Evolutionary conservation across 2,797 vertebrate species (phyloP).

Genomic region (Clarias pachynema): DNA sequence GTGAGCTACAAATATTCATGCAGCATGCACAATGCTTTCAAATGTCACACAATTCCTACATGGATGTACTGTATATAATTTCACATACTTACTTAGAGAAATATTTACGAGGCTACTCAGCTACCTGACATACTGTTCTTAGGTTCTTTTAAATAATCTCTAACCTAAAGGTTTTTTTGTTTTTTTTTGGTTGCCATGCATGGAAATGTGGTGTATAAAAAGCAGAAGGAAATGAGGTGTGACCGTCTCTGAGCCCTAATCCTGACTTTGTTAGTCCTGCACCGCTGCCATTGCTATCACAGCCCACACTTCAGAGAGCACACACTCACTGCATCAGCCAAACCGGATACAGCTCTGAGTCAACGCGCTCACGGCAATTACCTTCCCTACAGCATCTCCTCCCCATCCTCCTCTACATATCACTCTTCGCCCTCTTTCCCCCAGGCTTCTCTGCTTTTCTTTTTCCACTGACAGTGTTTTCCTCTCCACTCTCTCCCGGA

Average conservation of each 20-base stretch:
- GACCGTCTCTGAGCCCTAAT: slow-evolving; percentile 38
- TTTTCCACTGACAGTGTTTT: slow-evolving; percentile 3
- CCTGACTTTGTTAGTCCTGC: slow-evolving; percentile 51
- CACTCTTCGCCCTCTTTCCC: slow-evolving; percentile 7
- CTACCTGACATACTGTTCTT: neutral
- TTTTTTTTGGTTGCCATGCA: slow-evolving; percentile 18
- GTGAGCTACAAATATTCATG: slow-evolving; percentile 2
- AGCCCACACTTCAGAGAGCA: slow-evolving; percentile 50
- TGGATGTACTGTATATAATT: neutral
- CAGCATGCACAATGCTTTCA: slow-evolving; percentile 17
- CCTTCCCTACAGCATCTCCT: neutral
- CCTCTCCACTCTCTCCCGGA: slow-evolving; percentile 29
- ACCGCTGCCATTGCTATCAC: slow-evolving; percentile 62
- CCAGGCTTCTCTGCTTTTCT: neutral
- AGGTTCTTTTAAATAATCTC: slow-evolving; percentile 13
- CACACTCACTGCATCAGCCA: slow-evolving; percentile 53
- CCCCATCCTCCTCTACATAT: neutral
- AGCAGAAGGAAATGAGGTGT: slow-evolving; percentile 42
- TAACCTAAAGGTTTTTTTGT: neutral
- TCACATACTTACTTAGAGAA: neutral
- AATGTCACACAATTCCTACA: slow-evolving; percentile 19
- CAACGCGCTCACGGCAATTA: slow-evolving; percentile 26
- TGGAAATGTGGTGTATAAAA: slow-evolving; percentile 18
- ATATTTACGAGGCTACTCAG: neutral
- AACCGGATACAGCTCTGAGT: slow-evolving; percentile 27